Conservation (phyloP, 2,797 vertebrate species). For the Steatocranus sp. region DNA sequence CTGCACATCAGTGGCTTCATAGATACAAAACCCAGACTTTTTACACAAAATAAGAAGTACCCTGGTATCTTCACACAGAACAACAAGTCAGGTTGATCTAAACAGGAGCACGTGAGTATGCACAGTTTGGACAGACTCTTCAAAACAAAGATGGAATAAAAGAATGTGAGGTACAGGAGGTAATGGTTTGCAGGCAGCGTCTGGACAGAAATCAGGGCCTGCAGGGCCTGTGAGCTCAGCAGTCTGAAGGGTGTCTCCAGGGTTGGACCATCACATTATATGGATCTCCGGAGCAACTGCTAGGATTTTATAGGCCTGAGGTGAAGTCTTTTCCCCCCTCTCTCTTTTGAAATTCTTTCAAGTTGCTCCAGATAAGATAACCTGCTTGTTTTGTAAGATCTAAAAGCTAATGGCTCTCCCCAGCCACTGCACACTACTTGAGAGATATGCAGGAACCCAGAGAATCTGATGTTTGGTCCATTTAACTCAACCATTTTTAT, state of each 20-base stretch:
- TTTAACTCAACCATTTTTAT: conserved; percentile 7
- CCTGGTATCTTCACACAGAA: conserved; percentile 56
- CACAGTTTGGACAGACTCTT: conserved; percentile 14
- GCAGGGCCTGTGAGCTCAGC: conserved; percentile 10
- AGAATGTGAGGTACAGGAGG: conserved; percentile 32
- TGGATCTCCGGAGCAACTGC: conserved; percentile 2
- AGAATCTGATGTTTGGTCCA: conserved; percentile 32
- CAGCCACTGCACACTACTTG: conserved; percentile 25
- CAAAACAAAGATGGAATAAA: background rate
- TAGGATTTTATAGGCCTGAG: conserved; percentile 39
- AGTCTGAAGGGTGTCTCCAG: conserved; percentile 36
- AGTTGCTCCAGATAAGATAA: conserved; percentile 41
- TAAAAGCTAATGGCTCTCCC: conserved; percentile 36
- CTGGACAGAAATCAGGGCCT: conserved; percentile 26
- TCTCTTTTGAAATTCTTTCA: conserved; percentile 8
- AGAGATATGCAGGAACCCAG: conserved; percentile 18
- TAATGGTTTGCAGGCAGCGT: conserved; percentile 25
- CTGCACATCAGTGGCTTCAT: background rate
- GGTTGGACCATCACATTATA: conserved; percentile 4
- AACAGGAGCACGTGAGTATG: background rate
- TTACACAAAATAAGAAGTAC: conserved; percentile 43
- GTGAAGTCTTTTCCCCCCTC: background rate
- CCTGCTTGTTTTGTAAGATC: conserved; percentile 28
- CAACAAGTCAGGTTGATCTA: background rate
- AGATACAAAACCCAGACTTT: background rate